phyloP scores from a whole-genome alignment of 2,113 vertebrate species.

The Menura novaehollandiae region DNA sequence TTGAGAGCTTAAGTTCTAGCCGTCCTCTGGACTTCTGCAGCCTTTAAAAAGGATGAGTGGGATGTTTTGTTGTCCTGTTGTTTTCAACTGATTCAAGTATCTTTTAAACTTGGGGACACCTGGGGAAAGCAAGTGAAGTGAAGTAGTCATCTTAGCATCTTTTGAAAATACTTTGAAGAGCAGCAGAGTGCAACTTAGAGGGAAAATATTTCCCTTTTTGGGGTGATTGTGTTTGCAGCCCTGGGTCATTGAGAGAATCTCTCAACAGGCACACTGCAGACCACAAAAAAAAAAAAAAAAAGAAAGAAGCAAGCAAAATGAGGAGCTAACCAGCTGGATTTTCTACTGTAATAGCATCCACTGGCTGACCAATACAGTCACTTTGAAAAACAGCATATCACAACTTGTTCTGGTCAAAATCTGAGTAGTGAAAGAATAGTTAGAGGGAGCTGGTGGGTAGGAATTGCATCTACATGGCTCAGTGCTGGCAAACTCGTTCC shows the following conservation, averaged over 20 bases:
- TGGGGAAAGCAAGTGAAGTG: background rate
- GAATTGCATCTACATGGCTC: background rate
- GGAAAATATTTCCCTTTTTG: background rate
- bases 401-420: background rate
- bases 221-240: background rate
- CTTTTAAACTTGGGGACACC: background rate
- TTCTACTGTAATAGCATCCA: background rate
- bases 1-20: background rate
- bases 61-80: background rate
- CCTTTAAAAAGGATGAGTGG: background rate
- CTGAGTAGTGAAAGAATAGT: background rate
- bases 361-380: background rate
- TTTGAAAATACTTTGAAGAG: background rate
- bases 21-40: background rate
- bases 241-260: background rate
- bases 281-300: background rate
- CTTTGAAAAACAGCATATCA: fast-evolving
- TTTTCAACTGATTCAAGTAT: background rate
- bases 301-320: background rate
- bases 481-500: background rate
- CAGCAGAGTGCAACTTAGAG: background rate
- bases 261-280: background rate
- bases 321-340: background rate
- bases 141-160: background rate
- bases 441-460: background rate